Evolutionary conservation across 92 coral and sea anemone species (phyloP).

Genomic region (Epizoanthus fatuus): DNA sequence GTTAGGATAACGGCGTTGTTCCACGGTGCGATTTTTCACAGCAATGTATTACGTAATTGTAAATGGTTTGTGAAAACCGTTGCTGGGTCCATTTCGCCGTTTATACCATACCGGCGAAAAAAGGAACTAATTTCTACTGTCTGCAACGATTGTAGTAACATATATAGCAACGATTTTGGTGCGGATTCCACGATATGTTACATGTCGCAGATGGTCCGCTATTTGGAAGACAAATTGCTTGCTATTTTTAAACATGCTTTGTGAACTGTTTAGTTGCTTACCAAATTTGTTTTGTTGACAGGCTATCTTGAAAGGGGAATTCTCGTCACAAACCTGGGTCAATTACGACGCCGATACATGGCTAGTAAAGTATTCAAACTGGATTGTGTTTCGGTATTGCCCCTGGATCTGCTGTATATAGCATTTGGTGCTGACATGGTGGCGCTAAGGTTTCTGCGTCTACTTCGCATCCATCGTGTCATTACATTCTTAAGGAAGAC

Average conservation of each 20-base stretch:
- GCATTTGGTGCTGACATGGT: conserved; percentile 61
- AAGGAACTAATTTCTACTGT: no score
- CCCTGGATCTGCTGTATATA: conserved; percentile 76
- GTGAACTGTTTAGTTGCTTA: neutral
- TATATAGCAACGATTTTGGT: no score
- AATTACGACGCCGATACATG: conserved; percentile 73
- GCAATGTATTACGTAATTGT: no score
- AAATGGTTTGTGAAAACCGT: no score
- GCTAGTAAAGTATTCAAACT: conserved; percentile 58
- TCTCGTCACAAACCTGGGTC: conserved; percentile 77
- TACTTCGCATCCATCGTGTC: conserved; percentile 82
- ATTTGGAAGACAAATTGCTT: neutral
- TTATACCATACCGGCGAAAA: no score
- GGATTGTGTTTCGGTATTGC: conserved; percentile 80
- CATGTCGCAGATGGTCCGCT: neutral
- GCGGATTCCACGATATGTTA: no score
- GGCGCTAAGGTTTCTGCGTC: conserved; percentile 66
- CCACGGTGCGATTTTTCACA: no score
- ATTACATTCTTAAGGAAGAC: conserved; percentile 65
- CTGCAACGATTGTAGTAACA: neutral
- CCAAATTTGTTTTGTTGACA: conserved; percentile 4
- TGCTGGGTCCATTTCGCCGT: no score
- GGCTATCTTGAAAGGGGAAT: conserved; percentile 87
- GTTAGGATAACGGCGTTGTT: no score
- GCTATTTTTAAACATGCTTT: neutral